phyloP scores from a whole-genome alignment of 92 coral and sea anemone species.

The Porites divaricata region DNA sequence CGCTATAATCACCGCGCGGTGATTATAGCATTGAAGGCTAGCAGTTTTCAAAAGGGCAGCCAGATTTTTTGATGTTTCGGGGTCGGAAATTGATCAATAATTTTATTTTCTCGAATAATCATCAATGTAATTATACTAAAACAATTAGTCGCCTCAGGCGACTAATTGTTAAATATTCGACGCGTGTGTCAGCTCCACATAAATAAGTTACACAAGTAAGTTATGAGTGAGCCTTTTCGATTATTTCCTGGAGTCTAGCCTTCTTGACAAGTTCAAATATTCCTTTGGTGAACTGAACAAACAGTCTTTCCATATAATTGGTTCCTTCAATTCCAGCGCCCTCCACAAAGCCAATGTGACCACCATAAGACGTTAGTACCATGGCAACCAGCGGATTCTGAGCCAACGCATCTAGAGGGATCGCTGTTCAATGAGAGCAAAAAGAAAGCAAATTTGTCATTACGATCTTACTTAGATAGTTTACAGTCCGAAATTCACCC shows the following conservation, averaged over 20 bases:
- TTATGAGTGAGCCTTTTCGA: constrained; percentile 18
- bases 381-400: constrained; percentile 79
- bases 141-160: too few species aligned
- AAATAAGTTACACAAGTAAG: not conserved
- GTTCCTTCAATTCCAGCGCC: constrained; percentile 71
- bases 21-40: too few species aligned
- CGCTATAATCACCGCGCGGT: too few species aligned
- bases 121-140: too few species aligned
- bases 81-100: too few species aligned
- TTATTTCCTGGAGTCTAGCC: constrained; percentile 46
- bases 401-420: constrained; percentile 74
- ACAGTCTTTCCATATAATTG: constrained; percentile 82
- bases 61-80: too few species aligned
- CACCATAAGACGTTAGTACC: constrained; percentile 83
- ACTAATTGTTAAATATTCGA: too few species aligned
- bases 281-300: constrained; percentile 73
- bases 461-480: not conserved
- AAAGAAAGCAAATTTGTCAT: not conserved
- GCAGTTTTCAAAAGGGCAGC: too few species aligned
- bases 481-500: not conserved
- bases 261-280: constrained; percentile 66
- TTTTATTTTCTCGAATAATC: too few species aligned
- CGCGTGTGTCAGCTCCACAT: not conserved
- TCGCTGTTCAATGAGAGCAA: constrained; percentile 52
- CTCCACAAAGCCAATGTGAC: constrained; percentile 86